Evolutionary conservation across 2,888 invertebrate species (phyloP), one percentile per base, ranked within the genome.

Genomic region (Diaphora mendica): DNA sequence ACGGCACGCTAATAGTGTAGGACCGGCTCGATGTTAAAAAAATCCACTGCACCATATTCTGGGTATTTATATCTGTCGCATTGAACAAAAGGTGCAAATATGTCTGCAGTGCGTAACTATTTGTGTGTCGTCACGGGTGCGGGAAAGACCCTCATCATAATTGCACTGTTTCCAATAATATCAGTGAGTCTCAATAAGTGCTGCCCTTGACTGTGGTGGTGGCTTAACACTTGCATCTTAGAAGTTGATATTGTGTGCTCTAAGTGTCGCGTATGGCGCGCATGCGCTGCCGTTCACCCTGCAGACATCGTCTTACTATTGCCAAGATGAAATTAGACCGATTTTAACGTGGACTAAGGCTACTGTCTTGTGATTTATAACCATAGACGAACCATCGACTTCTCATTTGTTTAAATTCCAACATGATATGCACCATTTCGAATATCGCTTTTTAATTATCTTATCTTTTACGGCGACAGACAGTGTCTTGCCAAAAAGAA

Each of bases 251-350:
- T 79, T 81, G 83, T 79, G 77, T 83, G 79, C 81, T 83, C 78
- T 78, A 80, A 82, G 83, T 76, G 76, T 76, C 80, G 73, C 82
- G 70, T 72, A 71, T 78, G 77, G 78, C 82, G 84, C 87, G 89
- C 88, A 87, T 87, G 87, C 88, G 89, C 85, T 48, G n/a, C 23
- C 72, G 59, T 68, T 42, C 70, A 79, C 79, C 79, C 80, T 75
- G 79, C 76, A 80, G 70, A 76, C 74, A 74, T 75, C 67, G 76
- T 78, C 72, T 79, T 77, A 78, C 74, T 87, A 82, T 84, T 92
- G 93, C 93, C 92, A 92, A 93, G 92, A 91, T 92, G 84, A 89
- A 92, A 92, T 92, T 92, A 92, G 90, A 89, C 88, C 88, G 77
- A 89, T 90, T 91, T 86, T 84, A 86, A 88, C 88, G 73, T 88